Evolutionary conservation across 2,888 invertebrate genomes (phyloP).

Genomic region (Cryptops parisi): DNA sequence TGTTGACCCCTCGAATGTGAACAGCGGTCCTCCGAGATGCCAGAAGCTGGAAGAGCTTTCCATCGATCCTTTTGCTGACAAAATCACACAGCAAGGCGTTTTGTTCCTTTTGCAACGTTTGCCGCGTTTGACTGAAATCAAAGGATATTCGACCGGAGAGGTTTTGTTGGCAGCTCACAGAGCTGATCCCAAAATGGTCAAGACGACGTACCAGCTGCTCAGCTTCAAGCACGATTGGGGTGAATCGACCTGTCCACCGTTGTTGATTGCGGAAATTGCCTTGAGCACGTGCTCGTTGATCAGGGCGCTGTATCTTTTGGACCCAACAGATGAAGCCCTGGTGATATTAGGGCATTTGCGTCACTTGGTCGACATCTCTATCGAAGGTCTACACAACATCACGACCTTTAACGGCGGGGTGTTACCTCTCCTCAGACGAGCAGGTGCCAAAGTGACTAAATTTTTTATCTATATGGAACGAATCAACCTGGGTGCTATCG

Average conservation of each 20-base stretch:
- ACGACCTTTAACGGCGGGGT: constrained; percentile 8
- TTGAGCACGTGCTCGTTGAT: constrained; percentile 7
- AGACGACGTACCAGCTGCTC: not conserved
- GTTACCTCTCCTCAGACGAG: constrained; percentile 2
- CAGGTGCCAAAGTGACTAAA: constrained; percentile 1
- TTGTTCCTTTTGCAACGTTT: not conserved
- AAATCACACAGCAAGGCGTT: constrained; percentile 1
- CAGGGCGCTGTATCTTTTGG: not conserved
- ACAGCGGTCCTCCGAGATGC: not conserved
- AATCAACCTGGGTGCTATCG: constrained; percentile 6
- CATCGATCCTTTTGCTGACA: constrained; percentile 5
- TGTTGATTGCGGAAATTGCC: not conserved
- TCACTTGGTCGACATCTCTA: not conserved
- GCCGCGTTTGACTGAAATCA: not conserved
- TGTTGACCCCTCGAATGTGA: no score
- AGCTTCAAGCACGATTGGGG: constrained; percentile 7
- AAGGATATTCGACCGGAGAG: constrained; percentile 3
- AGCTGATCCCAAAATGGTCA: not conserved
- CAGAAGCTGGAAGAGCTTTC: constrained; percentile 5
- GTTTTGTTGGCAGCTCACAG: constrained; percentile 3
- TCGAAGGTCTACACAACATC: not conserved
- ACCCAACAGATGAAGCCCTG: constrained; percentile 9
- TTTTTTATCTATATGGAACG: not conserved
- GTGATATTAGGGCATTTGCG: not conserved
- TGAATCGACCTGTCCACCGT: not conserved